These are phyloP conservation scores for Tenualosa thibaudeaui DNA, from an alignment of 2,797 vertebrate genomes.

Conservation along the genomic window DNA sequence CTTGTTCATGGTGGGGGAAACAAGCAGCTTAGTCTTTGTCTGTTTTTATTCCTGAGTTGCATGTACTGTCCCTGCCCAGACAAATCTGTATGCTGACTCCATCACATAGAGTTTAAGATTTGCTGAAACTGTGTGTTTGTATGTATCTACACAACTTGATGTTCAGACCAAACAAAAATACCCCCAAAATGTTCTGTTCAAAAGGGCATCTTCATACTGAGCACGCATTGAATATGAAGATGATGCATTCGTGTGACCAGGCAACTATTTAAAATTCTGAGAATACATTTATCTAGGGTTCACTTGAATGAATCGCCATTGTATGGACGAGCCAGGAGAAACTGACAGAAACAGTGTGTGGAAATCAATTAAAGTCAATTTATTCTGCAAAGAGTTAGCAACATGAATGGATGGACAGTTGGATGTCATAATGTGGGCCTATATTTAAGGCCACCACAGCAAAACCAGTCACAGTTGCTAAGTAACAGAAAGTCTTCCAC, in stretches of 20 bases:
- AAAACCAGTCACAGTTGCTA: background rate
- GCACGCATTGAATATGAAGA: too few relatives aligned
- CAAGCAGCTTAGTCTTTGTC: background rate
- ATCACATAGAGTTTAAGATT: background rate
- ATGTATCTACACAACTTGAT: too few relatives aligned
- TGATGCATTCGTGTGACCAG: too few relatives aligned
- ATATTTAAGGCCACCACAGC: background rate
- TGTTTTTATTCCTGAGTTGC: background rate
- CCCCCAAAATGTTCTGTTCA: too few relatives aligned
- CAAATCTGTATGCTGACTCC: background rate
- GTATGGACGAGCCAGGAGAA: too few relatives aligned
- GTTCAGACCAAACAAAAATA: too few relatives aligned
- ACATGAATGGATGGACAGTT: background rate
- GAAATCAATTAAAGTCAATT: background rate
- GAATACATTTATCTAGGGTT: too few relatives aligned
- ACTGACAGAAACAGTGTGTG: background rate
- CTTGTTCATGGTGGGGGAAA: background rate
- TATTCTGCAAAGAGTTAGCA: background rate
- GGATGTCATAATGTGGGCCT: background rate
- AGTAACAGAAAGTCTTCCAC: background rate
- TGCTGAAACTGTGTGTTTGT: too few relatives aligned
- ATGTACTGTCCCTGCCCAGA: background rate
- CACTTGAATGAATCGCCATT: too few relatives aligned
- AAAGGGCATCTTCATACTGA: too few relatives aligned
- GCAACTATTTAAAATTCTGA: too few relatives aligned